A percentile compares a stretch with the other conserved stretches of the same genome.
Conservation (phyloP, 2,113 vertebrate genomes). For the Grammomys surdaster region DNA sequence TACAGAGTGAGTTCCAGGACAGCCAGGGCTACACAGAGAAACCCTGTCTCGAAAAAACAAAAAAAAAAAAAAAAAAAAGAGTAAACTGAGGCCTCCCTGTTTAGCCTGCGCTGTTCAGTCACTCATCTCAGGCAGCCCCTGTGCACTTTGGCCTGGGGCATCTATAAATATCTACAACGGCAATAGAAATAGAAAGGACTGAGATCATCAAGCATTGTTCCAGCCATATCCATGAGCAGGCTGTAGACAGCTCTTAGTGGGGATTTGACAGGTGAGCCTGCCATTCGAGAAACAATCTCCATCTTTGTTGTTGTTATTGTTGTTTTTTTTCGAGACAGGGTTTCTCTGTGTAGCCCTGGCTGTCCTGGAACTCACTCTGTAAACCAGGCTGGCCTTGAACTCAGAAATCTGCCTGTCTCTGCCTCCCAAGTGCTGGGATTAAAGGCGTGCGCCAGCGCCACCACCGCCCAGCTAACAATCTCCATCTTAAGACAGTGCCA, state of each 20-base stretch:
- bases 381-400: too few relatives aligned
- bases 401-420: too few relatives aligned
- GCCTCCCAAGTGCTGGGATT: too few relatives aligned
- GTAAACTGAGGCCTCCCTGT: neutral
- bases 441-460: too few relatives aligned
- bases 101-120: neutral
- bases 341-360: too few relatives aligned
- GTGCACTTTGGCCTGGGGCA: slow-evolving; percentile 5
- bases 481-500: neutral
- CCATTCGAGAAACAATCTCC: slow-evolving; percentile 32
- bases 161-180: slow-evolving; percentile 21
- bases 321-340: too few relatives aligned
- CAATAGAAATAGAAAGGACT: slow-evolving; percentile 49
- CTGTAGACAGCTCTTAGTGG: slow-evolving; percentile 30
- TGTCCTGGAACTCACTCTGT: too few relatives aligned
- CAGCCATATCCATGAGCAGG: slow-evolving; percentile 5
- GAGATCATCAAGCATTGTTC: slow-evolving; percentile 50
- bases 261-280: slow-evolving; percentile 48
- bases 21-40: too few relatives aligned
- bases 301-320: neutral
- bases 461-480: neutral
- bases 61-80: too few relatives aligned
- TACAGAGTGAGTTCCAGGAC: too few relatives aligned
- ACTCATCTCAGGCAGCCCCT: neutral
- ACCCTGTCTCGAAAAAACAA: too few relatives aligned